These are phyloP conservation scores for Delichon dasypus DNA, from an alignment of 2,797 vertebrate species.

Conservation along the genomic window DNA sequence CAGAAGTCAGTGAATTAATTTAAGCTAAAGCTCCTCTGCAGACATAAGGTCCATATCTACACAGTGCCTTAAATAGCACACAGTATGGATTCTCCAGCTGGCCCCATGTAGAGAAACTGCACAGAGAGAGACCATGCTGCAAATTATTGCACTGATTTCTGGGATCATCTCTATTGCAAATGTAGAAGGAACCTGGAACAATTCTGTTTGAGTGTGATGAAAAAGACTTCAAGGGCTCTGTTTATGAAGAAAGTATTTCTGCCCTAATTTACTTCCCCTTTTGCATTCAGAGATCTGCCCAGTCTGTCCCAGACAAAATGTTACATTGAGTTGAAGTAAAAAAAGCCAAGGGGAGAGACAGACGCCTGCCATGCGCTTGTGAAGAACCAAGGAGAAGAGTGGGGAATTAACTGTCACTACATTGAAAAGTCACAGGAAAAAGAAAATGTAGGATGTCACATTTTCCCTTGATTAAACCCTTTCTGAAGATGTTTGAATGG, in stretches of 20 bases:
- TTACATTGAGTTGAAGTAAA: neutral
- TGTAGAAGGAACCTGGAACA: neutral
- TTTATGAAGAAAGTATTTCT: neutral
- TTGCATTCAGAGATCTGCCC: neutral
- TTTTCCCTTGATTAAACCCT: neutral
- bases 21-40: neutral
- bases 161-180: neutral
- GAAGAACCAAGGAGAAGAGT: neutral
- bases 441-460: neutral
- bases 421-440: neutral
- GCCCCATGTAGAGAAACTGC: neutral
- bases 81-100: slow-evolving; percentile 14
- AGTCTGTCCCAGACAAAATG: neutral
- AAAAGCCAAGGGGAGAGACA: neutral
- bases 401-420: neutral
- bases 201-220: neutral
- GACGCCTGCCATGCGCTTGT: neutral
- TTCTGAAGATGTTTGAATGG: neutral
- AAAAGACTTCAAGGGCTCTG: neutral
- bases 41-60: slow-evolving; percentile 9
- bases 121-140: neutral
- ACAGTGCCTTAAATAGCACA: neutral
- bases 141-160: neutral
- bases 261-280: neutral
- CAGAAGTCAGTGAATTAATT: slow-evolving; percentile 37